Base-by-base conservation (phyloP, 1,140 invertebrate species). In the Philopotamus ludificatus region DNA sequence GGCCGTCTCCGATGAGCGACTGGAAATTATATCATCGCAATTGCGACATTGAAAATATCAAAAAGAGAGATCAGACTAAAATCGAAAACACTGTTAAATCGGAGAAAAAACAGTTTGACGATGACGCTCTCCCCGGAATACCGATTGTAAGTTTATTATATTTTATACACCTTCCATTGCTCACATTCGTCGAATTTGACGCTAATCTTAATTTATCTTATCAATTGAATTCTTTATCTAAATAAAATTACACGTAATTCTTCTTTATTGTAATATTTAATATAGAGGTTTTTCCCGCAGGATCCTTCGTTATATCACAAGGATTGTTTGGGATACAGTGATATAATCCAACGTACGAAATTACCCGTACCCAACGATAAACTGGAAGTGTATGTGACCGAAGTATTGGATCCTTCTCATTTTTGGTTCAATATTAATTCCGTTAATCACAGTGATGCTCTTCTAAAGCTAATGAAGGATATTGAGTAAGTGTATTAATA, bases 401-500 rank as follows among this genome's bases (percentile, higher is more conserved):
- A 70, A 45, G 57, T 66, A 18, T 21, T 21, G 1, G 60, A 66
- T 50, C 68, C 68, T n/a, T 63, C 59, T 3, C 53, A 69, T 26
- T 62, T 69, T 55, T 65, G 63, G 58, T 66, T 51, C 39, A 57
- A 62, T 26, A 49, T 66, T 9, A n/a, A 10, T 42, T 21, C 34
- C 1, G 2, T 10, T 1, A 21, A 61, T 0, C 15, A 23, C 45
- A 54, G 3, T 8, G 3, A 3, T 15, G 39, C 64, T 45, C 50
- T 66, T 7, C 25, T 53, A 9, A 10, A 9, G 1, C 10, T 70
- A 3, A 70, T 66, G 59, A 34, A 44, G 1, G 34, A 58, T 1
- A 66, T 70, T 53, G 28, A 63, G 63, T 70, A 60, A 66, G 53
- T 63, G 23, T 15, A 1, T 1, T 26, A 12, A 28, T 20, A 57